Evolutionary conservation across 2,797 vertebrate genomes (phyloP), one percentile per base, ranked within the genome.

Genomic region (Aratinga solstitialis): DNA sequence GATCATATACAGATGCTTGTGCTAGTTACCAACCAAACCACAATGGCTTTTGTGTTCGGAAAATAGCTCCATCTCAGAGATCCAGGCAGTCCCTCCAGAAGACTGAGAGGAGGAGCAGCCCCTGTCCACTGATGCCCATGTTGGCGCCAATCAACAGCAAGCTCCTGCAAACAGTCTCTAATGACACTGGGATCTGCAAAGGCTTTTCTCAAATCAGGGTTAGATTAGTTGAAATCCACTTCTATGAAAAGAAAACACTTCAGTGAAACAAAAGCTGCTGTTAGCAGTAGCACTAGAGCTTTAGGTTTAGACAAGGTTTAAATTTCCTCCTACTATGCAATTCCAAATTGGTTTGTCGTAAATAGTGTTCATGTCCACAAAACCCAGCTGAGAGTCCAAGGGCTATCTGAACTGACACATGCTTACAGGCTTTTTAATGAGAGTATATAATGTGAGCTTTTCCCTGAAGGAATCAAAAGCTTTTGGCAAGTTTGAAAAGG

Each of bases 81-180:
- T 7, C 13, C 34, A 74, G 65, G 54, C 24, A 74, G 77, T 9
- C 9, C 24, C 50, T 45, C 27, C 34, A 66, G 59, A 59, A 78
- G 51, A 32, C 7, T 63, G 68, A n/a, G 3, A 8, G 16, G 5
- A 12, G 43, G 10, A 80, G 30, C 63, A 77, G 53, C 23, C 42
- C 26, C 43, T 27, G 56, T 30, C 61, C 29, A 9, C 48, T 0
- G 0, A 13, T 11, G 51, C 13, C n/a, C 8, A 0, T 16, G 29
- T 7, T 47, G 61, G 42, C 43, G 61, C 54, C 22, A 26, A 5
- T 42, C 58, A 71, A 5, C 0, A 5, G 22, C 32, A 51, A 91
- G 62, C 21, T 42, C 34, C 78, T 30, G 58, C 73, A 73, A 92
- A 47, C 38, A 40, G 36, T 45, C 29, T 61, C 45, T 38, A 42